phyloP scores from a whole-genome alignment of 1,140 invertebrate genomes.

The Hesperophylax magnus region DNA sequence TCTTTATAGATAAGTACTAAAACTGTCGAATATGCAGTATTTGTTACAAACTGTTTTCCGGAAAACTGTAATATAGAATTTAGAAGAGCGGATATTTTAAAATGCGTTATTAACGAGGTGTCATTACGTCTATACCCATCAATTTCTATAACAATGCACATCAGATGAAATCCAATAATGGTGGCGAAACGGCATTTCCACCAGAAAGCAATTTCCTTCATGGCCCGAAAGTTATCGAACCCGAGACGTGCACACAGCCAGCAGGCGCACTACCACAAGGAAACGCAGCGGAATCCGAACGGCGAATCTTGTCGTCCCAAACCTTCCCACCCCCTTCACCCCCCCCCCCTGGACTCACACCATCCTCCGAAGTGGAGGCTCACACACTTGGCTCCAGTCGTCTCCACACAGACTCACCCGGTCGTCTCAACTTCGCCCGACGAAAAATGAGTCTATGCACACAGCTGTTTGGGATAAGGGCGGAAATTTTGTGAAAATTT shows the following conservation, averaged over 20 bases:
- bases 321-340: neutral
- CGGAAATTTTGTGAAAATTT: no score
- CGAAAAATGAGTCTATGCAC: no score
- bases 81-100: neutral
- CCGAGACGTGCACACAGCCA: conserved; percentile 9
- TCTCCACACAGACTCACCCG: no score
- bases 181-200: conserved; percentile 1
- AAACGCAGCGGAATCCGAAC: conserved; percentile 7
- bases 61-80: neutral
- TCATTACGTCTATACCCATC: no score
- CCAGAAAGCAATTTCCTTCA: conserved; percentile 30
- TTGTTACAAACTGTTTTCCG: no score
- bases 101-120: no score
- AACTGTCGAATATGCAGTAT: no score
- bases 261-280: neutral
- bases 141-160: conserved; percentile 9
- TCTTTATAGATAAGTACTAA: no score
- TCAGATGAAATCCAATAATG: conserved; percentile 26
- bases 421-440: no score
- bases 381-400: no score
- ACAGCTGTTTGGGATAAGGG: no score
- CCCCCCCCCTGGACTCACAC: neutral
- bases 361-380: neutral
- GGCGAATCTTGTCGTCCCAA: neutral
- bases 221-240: conserved; percentile 35